Evolutionary conservation across 2,888 invertebrate species (phyloP).

Genomic region (Limulus polyphemus): DNA sequence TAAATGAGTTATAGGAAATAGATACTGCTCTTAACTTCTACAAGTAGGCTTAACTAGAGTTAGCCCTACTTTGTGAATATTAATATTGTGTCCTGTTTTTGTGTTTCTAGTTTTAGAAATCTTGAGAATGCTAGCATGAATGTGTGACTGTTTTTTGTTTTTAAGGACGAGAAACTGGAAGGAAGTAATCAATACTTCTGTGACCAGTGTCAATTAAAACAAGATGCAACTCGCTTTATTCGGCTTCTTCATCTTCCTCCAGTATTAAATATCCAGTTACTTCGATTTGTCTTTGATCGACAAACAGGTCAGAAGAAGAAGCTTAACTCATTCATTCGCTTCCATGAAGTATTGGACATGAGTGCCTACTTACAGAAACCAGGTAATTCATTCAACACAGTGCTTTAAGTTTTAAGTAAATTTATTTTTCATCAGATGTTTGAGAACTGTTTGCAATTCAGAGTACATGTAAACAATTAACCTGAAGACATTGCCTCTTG

Average conservation of each 20-base stretch:
- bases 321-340: conserved; percentile 46
- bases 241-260: conserved; percentile 45
- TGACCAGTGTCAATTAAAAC: conserved; percentile 44
- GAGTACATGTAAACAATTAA: not conserved
- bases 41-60: no score
- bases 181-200: conserved; percentile 49
- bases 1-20: no score
- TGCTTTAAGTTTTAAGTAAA: no score
- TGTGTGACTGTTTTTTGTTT: not conserved
- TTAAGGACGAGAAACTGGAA: conserved; percentile 45
- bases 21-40: no score
- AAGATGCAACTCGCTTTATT: conserved; percentile 46
- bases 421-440: no score
- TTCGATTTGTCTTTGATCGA: conserved; percentile 50
- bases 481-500: not conserved
- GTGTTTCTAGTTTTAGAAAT: no score
- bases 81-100: no score
- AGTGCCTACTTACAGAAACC: conserved; percentile 37
- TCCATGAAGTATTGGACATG: conserved; percentile 50
- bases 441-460: no score
- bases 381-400: conserved; percentile 15
- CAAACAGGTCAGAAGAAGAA: conserved; percentile 48
- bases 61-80: no score
- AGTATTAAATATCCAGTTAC: conserved; percentile 48
- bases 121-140: no score